Conservation (phyloP, 2,888 invertebrate species). For the Pherbina coryleti region DNA sequence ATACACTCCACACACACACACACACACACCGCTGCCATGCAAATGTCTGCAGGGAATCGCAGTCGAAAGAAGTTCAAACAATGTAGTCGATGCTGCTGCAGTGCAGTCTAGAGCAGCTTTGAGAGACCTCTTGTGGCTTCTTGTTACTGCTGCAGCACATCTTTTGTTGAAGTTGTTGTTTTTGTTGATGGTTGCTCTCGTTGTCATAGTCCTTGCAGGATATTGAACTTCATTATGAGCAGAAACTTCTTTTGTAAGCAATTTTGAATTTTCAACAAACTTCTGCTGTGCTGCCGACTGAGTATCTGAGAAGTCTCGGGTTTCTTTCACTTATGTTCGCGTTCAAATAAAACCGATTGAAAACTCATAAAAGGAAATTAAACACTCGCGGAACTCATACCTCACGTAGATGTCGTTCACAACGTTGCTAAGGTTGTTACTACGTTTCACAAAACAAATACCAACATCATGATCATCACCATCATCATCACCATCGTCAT, state of each 20-base stretch:
- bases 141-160: neutral
- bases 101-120: constrained; percentile 5
- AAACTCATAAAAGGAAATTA: constrained; percentile 1
- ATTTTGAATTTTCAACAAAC: neutral
- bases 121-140: neutral
- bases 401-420: neutral
- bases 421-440: neutral
- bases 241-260: neutral
- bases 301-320: neutral
- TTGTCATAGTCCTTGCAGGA: neutral
- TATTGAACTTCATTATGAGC: constrained; percentile 5
- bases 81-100: neutral
- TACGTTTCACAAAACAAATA: neutral
- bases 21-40: neutral
- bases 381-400: neutral
- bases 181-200: too few relatives aligned
- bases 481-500: neutral
- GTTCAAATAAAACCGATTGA: neutral
- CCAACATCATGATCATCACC: neutral
- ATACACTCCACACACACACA: neutral
- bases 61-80: constrained; percentile 8
- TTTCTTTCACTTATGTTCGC: neutral
- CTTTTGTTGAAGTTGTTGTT: too few relatives aligned
- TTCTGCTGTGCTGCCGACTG: neutral
- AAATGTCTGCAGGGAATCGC: neutral